Evolutionary conservation across 2,797 vertebrate species (phyloP), one percentile per base, ranked within the genome.

Genomic region (Halcyon badia): DNA sequence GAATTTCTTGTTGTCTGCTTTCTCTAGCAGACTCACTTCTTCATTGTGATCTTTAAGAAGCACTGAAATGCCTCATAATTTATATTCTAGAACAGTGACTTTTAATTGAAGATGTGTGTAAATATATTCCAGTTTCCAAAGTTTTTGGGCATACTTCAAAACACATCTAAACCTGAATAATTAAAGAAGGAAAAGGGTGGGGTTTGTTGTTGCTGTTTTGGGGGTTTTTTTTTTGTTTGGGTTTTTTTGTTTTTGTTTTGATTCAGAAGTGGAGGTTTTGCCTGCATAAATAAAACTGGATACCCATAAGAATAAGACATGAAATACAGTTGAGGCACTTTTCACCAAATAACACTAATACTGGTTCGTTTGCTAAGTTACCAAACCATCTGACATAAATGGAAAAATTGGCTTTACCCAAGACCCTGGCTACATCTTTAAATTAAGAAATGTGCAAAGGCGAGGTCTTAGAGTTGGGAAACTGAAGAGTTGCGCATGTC

Each of bases 41-140:
- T 92, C 42, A 68, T 39, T 0, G 0, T n/a, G 33, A 87, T 73
- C 68, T 22, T 84, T 87, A 69, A 72, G 58, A 78, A 88, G 21
- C 58, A 65, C 76, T 57, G 54, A 91, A 87, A 85, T 75, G 11
- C n/a, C 78, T 89, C 26, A 41, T 61, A 76, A 77, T 86, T 94
- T 86, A 61, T 57, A 60, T 4, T 57, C 8, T 79, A 39, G 20
- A 83, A 30, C 7, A 78, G 30, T 83, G 70, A 41, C 51, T 70
- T 95, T 82, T 90, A 88, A 72, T 78, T 89, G 56, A 87, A 89
- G 46, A 62, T 46, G 24, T 78, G 19, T 82, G 54, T 44, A 75
- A 71, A 76, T 33, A 17, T 76, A 78, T 57, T 64, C 25, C 54
- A 21, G 25, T 76, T 83, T 83, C 51, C 35, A 66, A 61, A 41